Percentiles rank a stretch among this genome's conserved stretches.
phyloP scores from a whole-genome alignment of 2,113 vertebrate genomes.

The Myocastor coypus region DNA sequence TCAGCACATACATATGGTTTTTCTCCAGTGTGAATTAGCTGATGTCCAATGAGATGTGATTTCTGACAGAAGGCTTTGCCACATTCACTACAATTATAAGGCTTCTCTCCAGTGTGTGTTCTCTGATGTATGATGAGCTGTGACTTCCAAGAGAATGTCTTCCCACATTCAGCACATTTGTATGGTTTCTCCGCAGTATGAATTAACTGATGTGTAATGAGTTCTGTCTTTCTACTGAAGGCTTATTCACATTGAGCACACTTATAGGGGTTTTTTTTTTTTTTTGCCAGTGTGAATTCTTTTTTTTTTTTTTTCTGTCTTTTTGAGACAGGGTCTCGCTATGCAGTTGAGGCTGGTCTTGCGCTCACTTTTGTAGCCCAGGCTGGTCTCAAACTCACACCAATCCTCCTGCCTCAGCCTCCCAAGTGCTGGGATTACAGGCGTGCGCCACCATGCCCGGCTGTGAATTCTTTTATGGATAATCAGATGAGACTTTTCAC shows the following conservation, averaged over 20 bases:
- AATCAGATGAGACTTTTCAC: conserved; percentile 86
- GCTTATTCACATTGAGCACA: conserved; percentile 70
- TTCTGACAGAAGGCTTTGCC: not conserved
- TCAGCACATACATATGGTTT: conserved; percentile 30
- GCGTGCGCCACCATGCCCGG: too few species aligned
- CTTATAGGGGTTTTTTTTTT: too few species aligned
- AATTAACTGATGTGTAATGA: conserved; percentile 79
- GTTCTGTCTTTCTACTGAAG: conserved; percentile 85
- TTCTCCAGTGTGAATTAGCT: not conserved
- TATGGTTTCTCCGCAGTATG: not conserved
- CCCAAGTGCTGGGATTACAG: too few species aligned
- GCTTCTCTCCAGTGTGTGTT: not conserved
- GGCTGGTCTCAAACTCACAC: too few species aligned
- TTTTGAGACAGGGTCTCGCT: too few species aligned
- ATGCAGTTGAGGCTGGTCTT: too few species aligned
- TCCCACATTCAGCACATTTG: not conserved
- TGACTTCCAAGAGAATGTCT: not conserved
- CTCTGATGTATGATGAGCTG: not conserved
- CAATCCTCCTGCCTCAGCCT: too few species aligned
- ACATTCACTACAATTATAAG: not conserved
- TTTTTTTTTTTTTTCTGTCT: too few species aligned
- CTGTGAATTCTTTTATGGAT: conserved; percentile 64
- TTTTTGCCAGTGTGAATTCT: too few species aligned
- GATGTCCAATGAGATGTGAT: not conserved
- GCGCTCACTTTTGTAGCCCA: too few species aligned